Conservation (phyloP, 2,113 vertebrate genomes). For the Mesocricetus auratus region DNA sequence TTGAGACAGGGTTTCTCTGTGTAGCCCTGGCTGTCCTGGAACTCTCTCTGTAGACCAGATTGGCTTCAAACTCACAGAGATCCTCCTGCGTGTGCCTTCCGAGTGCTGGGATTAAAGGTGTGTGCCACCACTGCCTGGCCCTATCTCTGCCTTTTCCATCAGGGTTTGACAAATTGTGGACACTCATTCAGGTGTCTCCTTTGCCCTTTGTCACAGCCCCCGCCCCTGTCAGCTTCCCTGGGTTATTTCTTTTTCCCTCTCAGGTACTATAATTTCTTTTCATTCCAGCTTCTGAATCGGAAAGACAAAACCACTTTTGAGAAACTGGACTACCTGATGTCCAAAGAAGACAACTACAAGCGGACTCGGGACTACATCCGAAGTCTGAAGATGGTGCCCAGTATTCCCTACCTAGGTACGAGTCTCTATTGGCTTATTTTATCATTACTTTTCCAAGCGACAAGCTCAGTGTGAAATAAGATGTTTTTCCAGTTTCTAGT, state of each 20-base stretch:
- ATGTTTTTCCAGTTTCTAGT: slow-evolving; percentile 66
- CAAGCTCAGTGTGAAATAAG: slow-evolving; percentile 44
- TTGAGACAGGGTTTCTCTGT: too few relatives aligned
- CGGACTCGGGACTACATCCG: slow-evolving; percentile 94
- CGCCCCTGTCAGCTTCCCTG: background rate
- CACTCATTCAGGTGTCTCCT: background rate
- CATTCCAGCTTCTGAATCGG: slow-evolving; percentile 92
- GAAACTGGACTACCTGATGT: slow-evolving; percentile 95
- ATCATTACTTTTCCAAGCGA: slow-evolving; percentile 62
- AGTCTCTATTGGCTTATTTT: slow-evolving; percentile 70
- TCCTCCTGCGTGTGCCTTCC: too few relatives aligned
- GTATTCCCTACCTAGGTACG: slow-evolving; percentile 96
- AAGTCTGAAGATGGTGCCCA: slow-evolving; percentile 95
- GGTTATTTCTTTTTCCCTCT: slow-evolving; percentile 41
- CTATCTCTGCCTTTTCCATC: background rate
- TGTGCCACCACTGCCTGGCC: too few relatives aligned
- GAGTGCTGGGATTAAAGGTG: too few relatives aligned
- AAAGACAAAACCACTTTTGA: slow-evolving; percentile 97
- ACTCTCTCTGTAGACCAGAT: too few relatives aligned
- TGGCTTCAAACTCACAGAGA: too few relatives aligned
- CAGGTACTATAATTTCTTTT: slow-evolving; percentile 47
- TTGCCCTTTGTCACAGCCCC: background rate
- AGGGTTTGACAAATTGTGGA: background rate
- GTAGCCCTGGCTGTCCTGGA: too few relatives aligned
- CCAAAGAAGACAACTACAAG: slow-evolving; percentile 97